Conservation (phyloP, 2,113 vertebrate genomes). For the Lycocorax pyrrhopterus region DNA sequence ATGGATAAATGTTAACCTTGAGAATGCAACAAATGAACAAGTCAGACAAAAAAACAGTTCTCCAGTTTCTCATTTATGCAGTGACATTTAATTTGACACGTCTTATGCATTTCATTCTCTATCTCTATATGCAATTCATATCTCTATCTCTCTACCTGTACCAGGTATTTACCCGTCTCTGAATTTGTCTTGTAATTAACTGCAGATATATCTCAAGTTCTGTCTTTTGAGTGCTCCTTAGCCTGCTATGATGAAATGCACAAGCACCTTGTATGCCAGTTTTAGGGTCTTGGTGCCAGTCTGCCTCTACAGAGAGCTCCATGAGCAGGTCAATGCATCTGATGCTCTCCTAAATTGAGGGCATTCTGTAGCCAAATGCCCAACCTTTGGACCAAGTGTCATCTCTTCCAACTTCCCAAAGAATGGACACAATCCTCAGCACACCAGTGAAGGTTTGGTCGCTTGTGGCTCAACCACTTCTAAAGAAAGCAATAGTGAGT, state of each 20-base stretch:
- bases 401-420: background rate
- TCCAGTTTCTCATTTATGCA: background rate
- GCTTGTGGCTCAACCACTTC: background rate
- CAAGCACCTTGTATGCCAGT: background rate
- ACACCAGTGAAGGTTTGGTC: background rate
- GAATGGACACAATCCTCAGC: background rate
- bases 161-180: background rate
- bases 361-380: background rate
- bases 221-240: background rate
- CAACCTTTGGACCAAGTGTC: background rate
- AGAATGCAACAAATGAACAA: background rate
- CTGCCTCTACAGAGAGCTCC: rapidly evolving
- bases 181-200: background rate
- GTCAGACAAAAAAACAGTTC: rapidly evolving
- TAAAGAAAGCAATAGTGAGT: background rate
- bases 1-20: background rate
- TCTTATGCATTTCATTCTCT: background rate
- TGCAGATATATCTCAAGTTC: background rate
- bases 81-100: background rate
- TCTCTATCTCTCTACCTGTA: background rate
- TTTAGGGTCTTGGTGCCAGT: background rate
- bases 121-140: background rate
- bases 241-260: background rate
- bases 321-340: background rate
- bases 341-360: background rate